A percentile compares a stretch with the other conserved stretches of the same genome.
These are phyloP conservation scores for Monoplex corrugatus DNA, from an alignment of 2,888 invertebrate species.

Conservation along the genomic window DNA sequence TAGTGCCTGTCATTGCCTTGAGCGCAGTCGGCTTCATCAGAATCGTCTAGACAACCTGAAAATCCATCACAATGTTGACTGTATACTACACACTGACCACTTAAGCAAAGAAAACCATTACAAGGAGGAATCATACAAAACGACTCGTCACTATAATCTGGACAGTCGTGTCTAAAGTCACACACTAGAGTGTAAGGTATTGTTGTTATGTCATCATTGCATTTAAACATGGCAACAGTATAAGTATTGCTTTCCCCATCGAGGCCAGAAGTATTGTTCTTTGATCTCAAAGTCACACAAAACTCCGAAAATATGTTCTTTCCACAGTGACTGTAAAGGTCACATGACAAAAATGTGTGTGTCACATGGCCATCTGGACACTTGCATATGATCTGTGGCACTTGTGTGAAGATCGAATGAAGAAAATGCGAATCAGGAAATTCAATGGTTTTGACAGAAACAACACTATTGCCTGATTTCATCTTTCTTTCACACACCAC, in stretches of 20 bases:
- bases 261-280: background rate
- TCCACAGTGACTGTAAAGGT: background rate
- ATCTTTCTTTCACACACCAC: background rate
- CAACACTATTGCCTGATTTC: background rate
- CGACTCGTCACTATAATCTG: conserved; percentile 69
- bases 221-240: background rate
- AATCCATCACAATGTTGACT: conserved; percentile 44
- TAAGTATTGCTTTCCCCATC: background rate
- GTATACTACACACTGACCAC: conserved; percentile 36
- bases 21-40: conserved; percentile 51
- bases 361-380: conserved; percentile 24
- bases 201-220: background rate
- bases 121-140: conserved; percentile 64
- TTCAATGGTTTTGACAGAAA: background rate
- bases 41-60: conserved; percentile 55
- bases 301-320: background rate
- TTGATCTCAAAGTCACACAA: background rate
- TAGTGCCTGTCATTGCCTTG: background rate
- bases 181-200: conserved; percentile 65
- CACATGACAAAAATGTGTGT: conserved; percentile 16
- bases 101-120: conserved; percentile 35
- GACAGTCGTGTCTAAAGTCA: conserved; percentile 72
- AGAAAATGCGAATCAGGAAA: background rate
- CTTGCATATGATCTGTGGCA: background rate
- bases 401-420: background rate